These are phyloP conservation scores for Drosophila rhopaloa DNA, from an alignment of 1,140 invertebrate genomes.

Conservation along the genomic window DNA sequence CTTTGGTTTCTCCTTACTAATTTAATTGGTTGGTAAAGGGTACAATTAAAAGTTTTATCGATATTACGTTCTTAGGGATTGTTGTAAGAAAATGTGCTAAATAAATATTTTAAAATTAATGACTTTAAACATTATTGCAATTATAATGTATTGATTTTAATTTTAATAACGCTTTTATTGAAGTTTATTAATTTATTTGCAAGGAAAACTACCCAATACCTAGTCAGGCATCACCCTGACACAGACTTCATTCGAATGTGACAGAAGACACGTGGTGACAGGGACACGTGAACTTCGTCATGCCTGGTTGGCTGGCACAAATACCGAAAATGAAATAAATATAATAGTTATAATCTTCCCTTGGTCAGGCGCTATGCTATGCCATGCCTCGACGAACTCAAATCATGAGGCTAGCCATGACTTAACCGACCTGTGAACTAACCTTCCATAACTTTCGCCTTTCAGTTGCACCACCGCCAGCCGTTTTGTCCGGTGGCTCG, in stretches of 20 bases:
- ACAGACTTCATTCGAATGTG: slow-evolving; percentile 45
- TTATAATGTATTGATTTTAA: too few relatives aligned
- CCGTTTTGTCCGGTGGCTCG: slow-evolving; percentile 14
- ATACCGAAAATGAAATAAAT: slow-evolving; percentile 18
- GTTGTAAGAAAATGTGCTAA: too few relatives aligned
- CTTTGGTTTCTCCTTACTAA: too few relatives aligned
- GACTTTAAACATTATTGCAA: too few relatives aligned
- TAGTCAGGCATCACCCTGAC: slow-evolving; percentile 55
- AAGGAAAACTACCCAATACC: slow-evolving; percentile 2
- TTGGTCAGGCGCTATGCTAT: slow-evolving; percentile 42
- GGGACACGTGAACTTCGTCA: slow-evolving; percentile 42
- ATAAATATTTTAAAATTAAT: too few relatives aligned
- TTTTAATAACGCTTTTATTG: too few relatives aligned
- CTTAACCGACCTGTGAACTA: slow-evolving; percentile 53
- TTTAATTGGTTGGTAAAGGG: too few relatives aligned
- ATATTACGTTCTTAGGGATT: too few relatives aligned
- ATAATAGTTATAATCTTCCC: slow-evolving; percentile 25
- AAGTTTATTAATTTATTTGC: too few relatives aligned
- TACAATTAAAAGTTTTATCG: too few relatives aligned
- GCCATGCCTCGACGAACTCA: slow-evolving; percentile 56
- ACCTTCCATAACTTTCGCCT: slow-evolving; percentile 52
- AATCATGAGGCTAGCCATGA: slow-evolving; percentile 36
- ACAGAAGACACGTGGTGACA: slow-evolving; percentile 22
- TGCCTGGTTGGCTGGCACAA: slow-evolving; percentile 48
- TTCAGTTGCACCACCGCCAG: slow-evolving; percentile 50